Conservation (phyloP, 2,888 invertebrate genomes). For the Dione juno region DNA sequence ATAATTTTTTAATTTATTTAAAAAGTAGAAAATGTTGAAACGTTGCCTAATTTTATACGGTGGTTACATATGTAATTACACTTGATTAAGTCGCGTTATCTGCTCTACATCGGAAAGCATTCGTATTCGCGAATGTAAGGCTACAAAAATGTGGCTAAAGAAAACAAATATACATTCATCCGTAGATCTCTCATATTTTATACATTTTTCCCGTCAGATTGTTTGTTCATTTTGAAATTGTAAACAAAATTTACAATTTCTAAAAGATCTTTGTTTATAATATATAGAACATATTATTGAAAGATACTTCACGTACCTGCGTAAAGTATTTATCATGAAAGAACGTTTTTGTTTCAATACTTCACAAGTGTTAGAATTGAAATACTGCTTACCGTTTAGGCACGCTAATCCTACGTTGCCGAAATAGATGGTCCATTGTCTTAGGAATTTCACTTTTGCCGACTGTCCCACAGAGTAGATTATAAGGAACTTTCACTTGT, state of each 20-base stretch:
- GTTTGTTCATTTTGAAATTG: not conserved
- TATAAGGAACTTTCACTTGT: conserved; percentile 73
- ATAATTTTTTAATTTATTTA: not conserved
- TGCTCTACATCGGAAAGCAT: not conserved
- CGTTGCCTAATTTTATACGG: not conserved
- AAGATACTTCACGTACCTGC: not conserved
- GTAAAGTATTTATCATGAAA: not conserved
- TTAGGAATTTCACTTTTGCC: conserved; percentile 64
- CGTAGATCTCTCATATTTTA: not conserved
- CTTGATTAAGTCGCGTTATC: not conserved
- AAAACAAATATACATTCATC: not conserved
- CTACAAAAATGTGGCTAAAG: not conserved
- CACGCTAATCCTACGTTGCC: conserved; percentile 76
- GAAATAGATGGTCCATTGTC: conserved; percentile 81
- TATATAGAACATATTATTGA: conserved; percentile 1
- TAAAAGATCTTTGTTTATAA: too few relatives aligned
- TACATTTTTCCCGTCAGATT: not conserved
- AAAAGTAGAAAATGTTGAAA: not conserved
- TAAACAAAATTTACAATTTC: not conserved
- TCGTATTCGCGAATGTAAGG: not conserved
- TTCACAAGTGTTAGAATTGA: conserved; percentile 2
- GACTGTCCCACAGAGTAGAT: conserved; percentile 71
- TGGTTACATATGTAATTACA: not conserved
- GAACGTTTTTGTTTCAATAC: not conserved
- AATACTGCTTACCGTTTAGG: conserved; percentile 72